Evolutionary conservation across 2,113 vertebrate genomes (phyloP), one percentile per base, ranked within the genome.

Genomic region (Sisor rabdophorus): DNA sequence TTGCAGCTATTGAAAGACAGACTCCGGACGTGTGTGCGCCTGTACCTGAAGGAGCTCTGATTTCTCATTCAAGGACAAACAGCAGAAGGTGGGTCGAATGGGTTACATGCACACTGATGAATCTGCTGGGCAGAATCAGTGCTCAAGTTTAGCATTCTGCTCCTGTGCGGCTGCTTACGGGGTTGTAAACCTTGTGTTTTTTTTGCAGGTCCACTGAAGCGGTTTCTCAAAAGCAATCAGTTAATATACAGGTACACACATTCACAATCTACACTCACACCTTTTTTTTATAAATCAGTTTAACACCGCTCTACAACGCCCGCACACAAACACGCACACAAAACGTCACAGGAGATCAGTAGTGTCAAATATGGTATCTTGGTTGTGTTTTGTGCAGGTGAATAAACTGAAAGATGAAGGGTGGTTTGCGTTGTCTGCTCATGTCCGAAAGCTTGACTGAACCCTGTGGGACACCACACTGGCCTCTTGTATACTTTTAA

Each of bases 351-450:
- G n/a, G n/a, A n/a, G n/a, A n/a, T n/a, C n/a, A n/a, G n/a, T n/a
- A n/a, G n/a, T n/a, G n/a, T n/a, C n/a, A n/a, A n/a, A n/a, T 36
- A 36, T 36, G 32, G 32, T 36, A 48, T 44, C 16, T 24, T 11
- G 56, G 0, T 76, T 64, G 44, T 69, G 15, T 68, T 72, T 67
- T 55, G 40, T n/a, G 32, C 88, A 97, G 94, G 83, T 75, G 76
- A 91, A 93, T 60, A 92, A 89, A 81, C 88, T 86, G 63, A 94
- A 88, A 65, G 90, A 89, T 86, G 93, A 90, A 54, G 92, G 94
- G 12, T 96, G 95, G 94, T 97, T 96, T 87, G 89, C 95, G 2
- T 80, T 95, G 83, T 93, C 94, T 24, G 81, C 88, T 71, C 93
- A 96, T 0, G 2, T 93, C 20, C 86, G 84, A 53, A 94, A 87